Evolutionary conservation across 2,113 vertebrate species (phyloP).

Genomic region (Catharus bicknelli): DNA sequence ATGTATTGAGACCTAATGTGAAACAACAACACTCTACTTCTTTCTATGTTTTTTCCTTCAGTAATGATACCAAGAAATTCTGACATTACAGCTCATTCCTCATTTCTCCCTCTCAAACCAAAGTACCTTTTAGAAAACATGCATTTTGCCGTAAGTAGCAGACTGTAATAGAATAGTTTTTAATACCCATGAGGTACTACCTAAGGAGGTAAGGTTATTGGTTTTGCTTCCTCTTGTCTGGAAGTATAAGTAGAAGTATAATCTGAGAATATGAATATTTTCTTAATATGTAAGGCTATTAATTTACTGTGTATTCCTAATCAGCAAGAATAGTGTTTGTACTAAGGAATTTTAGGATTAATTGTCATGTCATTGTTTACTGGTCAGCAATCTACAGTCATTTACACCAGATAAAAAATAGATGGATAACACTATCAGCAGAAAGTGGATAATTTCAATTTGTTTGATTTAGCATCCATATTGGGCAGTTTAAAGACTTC

Average conservation of each 20-base stretch:
- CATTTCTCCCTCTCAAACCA: neutral
- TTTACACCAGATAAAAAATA: neutral
- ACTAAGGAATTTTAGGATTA: neutral
- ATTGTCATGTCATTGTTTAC: neutral
- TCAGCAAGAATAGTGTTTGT: neutral
- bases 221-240: neutral
- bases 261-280: neutral
- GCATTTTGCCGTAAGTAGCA: neutral
- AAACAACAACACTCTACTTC: neutral
- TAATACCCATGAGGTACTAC: neutral
- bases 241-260: neutral
- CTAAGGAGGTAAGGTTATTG: neutral
- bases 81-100: neutral
- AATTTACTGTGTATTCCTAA: neutral
- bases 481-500: neutral
- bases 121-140: neutral
- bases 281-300: neutral
- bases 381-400: neutral
- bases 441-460: neutral
- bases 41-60: neutral
- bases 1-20: neutral
- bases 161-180: neutral
- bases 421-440: neutral
- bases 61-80: neutral
- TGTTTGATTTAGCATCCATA: neutral